Evolutionary conservation across 2,888 invertebrate species (phyloP), one percentile per base, ranked within the genome.

Genomic region (Cordilura impudica): DNA sequence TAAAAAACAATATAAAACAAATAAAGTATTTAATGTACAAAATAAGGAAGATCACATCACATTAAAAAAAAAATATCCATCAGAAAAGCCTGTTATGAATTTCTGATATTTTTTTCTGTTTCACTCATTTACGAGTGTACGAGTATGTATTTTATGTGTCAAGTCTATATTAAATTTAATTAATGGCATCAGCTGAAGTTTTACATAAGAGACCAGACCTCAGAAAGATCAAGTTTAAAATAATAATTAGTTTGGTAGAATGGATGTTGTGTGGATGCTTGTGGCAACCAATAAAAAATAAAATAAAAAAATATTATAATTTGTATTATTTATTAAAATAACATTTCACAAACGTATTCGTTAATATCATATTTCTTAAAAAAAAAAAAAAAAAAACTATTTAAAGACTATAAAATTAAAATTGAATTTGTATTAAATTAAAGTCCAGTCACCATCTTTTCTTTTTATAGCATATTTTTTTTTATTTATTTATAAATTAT

Each of bases 111-210:
- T 53, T 53, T 21, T 43, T 49, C 14, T 49, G 16, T 54, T 54
- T 56, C 23, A 29, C 19, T 10, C 47, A 60, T 39, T 63, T 23
- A 49, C 49, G 63, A 65, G 18, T 58, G 31, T 60, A 69, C 53
- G 54, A 54, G 58, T 49, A 61, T 65, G 71, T 51, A 60, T 69
- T 67, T 63, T 69, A 54, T 39, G 47, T 69, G 61, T 69, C 63
- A 69, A 69, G 69, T 75, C 49, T 39, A 56, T 26, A 69, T 75
- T 75, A 75, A 75, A 75, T 49, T 78, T 69, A 78, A 78, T 78
- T 77, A 78, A 78, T 78, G 78, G 67, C 78, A 78, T 56, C 78
- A 72, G 56, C 78, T 72, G 78, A 78, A 73, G 78, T 65, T 78
- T 78, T 78, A 78, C 63, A 69, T 65, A 78, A 78, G 66, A 49